These are phyloP conservation scores for Meriones psammophilus DNA, from an alignment of 2,797 vertebrate genomes.

Conservation along the genomic window DNA sequence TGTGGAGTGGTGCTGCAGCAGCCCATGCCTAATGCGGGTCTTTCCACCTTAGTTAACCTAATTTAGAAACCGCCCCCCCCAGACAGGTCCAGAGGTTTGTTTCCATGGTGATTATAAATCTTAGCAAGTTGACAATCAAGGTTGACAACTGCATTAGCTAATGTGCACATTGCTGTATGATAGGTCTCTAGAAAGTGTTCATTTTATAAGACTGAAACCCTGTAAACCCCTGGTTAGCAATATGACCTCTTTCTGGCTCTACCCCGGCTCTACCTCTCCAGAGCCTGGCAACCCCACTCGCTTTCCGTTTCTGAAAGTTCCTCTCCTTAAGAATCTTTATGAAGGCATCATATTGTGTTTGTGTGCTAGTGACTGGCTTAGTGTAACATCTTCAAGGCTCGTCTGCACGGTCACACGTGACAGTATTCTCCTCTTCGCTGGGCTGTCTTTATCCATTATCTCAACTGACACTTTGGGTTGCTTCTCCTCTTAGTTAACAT, in stretches of 20 bases:
- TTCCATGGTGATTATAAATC: background rate
- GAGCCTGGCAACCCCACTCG: background rate
- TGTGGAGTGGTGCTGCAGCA: background rate
- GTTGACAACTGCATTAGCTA: background rate
- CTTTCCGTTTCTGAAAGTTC: background rate
- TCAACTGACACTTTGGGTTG: background rate
- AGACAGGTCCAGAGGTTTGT: background rate
- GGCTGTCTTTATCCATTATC: background rate
- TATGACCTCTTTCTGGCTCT: background rate
- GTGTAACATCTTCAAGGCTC: background rate
- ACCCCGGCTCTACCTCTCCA: rapidly evolving
- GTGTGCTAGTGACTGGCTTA: background rate
- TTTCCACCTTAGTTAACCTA: background rate
- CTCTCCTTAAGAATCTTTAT: background rate
- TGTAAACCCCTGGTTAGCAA: background rate
- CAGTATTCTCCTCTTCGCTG: background rate
- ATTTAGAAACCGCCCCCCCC: background rate
- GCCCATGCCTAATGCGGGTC: background rate
- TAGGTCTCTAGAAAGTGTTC: background rate
- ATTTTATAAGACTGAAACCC: background rate
- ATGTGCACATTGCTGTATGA: background rate
- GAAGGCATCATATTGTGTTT: background rate
- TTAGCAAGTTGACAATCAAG: background rate
- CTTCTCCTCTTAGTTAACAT: background rate
- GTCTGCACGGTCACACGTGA: background rate